Conservation (phyloP, 2,113 vertebrate species). For the Oreochromis spilurus region DNA sequence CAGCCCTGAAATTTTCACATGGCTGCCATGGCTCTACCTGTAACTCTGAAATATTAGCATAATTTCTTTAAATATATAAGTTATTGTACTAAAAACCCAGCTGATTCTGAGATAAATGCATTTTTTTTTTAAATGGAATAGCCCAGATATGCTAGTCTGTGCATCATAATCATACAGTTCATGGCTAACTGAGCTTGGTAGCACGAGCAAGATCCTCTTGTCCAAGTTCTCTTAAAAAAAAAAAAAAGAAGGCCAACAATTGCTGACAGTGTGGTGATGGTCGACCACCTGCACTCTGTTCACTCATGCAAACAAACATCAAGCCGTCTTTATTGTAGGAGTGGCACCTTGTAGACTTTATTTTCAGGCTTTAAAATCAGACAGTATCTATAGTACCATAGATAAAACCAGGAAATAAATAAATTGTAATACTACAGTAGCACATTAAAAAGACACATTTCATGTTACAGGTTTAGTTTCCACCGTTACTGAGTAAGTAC, state of each 20-base stretch:
- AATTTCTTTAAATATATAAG: background rate
- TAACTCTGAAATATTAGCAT: background rate
- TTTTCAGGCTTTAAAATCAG: constrained; percentile 48
- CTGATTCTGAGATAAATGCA: background rate
- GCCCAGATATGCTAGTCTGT: background rate
- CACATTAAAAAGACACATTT: constrained; percentile 59
- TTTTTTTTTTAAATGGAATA: background rate
- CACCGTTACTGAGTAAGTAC: background rate
- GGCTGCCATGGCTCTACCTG: no score
- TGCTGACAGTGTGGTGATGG: background rate
- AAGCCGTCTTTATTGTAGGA: background rate
- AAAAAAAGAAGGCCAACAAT: background rate
- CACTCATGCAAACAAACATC: background rate
- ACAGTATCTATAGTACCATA: constrained; percentile 57
- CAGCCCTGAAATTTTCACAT: background rate
- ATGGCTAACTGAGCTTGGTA: background rate
- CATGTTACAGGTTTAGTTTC: constrained; percentile 16
- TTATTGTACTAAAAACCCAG: background rate
- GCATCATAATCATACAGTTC: background rate
- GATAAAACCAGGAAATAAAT: constrained; percentile 61
- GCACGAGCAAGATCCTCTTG: background rate
- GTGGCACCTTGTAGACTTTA: constrained; percentile 63
- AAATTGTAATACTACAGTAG: constrained; percentile 54
- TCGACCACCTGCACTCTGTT: background rate
- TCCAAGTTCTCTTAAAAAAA: background rate